Base-by-base conservation (phyloP, 2,797 vertebrate genomes). In the Cryptoblepharus egeriae region DNA sequence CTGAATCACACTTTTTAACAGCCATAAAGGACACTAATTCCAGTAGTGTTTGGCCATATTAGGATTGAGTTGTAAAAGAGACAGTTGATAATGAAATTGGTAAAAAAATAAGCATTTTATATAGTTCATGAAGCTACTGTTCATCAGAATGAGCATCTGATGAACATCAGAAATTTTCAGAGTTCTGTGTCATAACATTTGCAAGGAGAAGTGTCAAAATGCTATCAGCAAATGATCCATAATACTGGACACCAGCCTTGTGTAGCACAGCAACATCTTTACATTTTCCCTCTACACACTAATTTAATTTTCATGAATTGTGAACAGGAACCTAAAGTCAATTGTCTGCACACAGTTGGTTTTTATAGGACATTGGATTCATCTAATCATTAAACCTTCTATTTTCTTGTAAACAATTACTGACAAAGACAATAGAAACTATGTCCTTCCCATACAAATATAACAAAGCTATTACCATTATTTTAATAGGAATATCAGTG, bases 371-470 rank as follows among this genome's bases (percentile, higher is more conserved):
- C 88, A 92, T 93, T 94, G 92, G 88, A 82, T 87, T 89, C 85
- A 70, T 86, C 90, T 90, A 91, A 86, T 90, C 92, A 91, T 92
- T 92, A 91, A 92, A 93, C 89, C 87, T 80, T 92, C 91, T 91
- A 86, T 93, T 92, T 90, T 87, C 90, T 92, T 91, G 85, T 93
- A 91, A 93, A 93, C 88, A 92, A 83, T 90, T n/a, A 90, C 86
- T 88, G 81, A 90, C 79, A 92, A 93, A 88, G 86, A 89, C 71
- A 90, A 89, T 89, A 84, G 87, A 90, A 92, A 93, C 91, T 89
- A 90, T 85, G 84, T 65, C 13, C 24, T 75, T 60, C 90, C 80
- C 0, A 67, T 57, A 87, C 37, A 92, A 90, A 89, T 89, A 89
- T 57, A 80, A 79, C 83, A 80, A 84, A 18, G 64, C 42, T 81